Evolutionary conservation across 92 coral and sea anemone species (phyloP).

Genomic region (Porites evermanni): DNA sequence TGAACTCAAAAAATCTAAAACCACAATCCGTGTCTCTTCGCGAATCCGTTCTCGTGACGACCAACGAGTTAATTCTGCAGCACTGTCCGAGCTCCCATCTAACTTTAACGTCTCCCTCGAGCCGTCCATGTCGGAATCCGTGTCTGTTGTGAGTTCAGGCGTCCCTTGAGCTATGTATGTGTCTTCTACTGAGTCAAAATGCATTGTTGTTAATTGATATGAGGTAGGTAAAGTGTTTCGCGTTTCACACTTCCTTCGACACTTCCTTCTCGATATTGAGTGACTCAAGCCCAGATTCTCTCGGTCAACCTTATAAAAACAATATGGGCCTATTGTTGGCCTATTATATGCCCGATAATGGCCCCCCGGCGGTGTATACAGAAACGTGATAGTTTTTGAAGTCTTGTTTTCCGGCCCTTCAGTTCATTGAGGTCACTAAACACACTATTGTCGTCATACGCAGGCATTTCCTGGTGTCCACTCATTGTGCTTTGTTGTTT

Average conservation of each 20-base stretch:
- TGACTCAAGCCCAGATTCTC: background rate
- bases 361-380: too few relatives aligned
- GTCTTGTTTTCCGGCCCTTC: too few relatives aligned
- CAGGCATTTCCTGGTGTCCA: background rate
- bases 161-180: constrained; percentile 40
- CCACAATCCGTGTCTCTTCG: constrained; percentile 94
- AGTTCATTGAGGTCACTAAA: too few relatives aligned
- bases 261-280: background rate
- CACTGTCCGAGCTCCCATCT: background rate
- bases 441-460: background rate
- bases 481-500: too few relatives aligned
- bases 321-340: too few relatives aligned
- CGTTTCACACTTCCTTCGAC: too few relatives aligned
- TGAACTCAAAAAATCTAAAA: constrained; percentile 83
- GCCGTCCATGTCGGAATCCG: constrained; percentile 30
- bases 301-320: background rate
- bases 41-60: constrained; percentile 85
- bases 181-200: constrained; percentile 33
- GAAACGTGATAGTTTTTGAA: too few relatives aligned
- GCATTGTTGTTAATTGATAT: background rate
- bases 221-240: too few relatives aligned
- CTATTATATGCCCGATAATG: background rate
- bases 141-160: constrained; percentile 34
- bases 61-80: constrained; percentile 33
- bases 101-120: constrained; percentile 10